phyloP scores from a whole-genome alignment of 2,113 vertebrate genomes.

The Myrmecobius fasciatus region DNA sequence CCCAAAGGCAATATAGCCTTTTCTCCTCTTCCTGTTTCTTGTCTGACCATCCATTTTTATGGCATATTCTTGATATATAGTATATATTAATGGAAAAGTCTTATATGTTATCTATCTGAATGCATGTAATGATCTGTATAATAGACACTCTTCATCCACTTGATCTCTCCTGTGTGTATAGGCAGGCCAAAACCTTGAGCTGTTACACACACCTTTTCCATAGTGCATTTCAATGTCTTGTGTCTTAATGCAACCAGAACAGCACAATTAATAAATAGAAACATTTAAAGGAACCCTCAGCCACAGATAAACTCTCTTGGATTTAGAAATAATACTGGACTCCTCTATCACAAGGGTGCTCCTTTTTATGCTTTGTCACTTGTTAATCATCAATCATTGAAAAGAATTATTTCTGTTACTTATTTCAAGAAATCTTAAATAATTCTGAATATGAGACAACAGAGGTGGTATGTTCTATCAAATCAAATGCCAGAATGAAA shows the following conservation, averaged over 20 bases:
- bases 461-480: background rate
- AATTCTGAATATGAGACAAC: background rate
- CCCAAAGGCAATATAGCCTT: background rate
- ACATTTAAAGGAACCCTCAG: background rate
- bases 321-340: background rate
- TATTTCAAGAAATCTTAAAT: background rate
- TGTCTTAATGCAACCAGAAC: background rate
- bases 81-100: background rate
- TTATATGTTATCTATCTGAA: background rate
- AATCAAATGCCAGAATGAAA: background rate
- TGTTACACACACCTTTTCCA: background rate
- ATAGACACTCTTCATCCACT: background rate
- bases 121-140: background rate
- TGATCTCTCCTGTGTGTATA: background rate
- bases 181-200: background rate
- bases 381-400: background rate
- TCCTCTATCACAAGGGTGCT: background rate
- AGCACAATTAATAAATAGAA: background rate
- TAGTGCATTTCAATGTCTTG: background rate
- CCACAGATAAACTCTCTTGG: background rate
- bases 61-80: background rate
- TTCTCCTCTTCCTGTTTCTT: background rate
- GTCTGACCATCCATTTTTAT: background rate
- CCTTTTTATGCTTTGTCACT: background rate
- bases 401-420: background rate